Evolutionary conservation across 1,140 invertebrate species (phyloP).

Genomic region (Dendrolimus punctatus): DNA sequence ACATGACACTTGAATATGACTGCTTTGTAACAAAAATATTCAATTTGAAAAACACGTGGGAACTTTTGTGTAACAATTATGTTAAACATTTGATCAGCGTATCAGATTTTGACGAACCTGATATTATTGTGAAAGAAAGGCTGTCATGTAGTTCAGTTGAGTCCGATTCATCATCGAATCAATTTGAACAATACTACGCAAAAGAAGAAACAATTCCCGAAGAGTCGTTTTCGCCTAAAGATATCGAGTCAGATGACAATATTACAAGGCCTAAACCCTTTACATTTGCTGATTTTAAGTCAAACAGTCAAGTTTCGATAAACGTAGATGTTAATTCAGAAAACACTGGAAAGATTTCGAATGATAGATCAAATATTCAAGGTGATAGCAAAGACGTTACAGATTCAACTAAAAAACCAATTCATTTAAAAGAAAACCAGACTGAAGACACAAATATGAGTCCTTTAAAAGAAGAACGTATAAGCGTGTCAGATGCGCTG

Average conservation of each 20-base stretch:
- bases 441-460: slow-evolving; percentile 17
- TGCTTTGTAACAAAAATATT: slow-evolving; percentile 73
- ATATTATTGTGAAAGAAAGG: slow-evolving; percentile 42
- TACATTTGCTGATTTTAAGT: slow-evolving; percentile 67
- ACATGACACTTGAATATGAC: slow-evolving; percentile 71
- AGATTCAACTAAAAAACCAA: too few relatives aligned
- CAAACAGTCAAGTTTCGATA: slow-evolving; percentile 25
- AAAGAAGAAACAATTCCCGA: slow-evolving; percentile 19
- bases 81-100: slow-evolving; percentile 54
- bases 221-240: not conserved
- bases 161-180: slow-evolving; percentile 65
- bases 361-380: too few relatives aligned
- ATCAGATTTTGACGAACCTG: slow-evolving; percentile 58
- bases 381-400: too few relatives aligned
- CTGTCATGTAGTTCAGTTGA: slow-evolving; percentile 58
- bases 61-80: slow-evolving; percentile 72
- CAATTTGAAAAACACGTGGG: slow-evolving; percentile 74
- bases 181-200: slow-evolving; percentile 63
- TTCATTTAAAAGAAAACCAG: slow-evolving; percentile 1
- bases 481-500: slow-evolving; percentile 16
- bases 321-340: slow-evolving; percentile 11
- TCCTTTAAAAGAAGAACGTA: slow-evolving; percentile 31
- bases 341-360: not conserved
- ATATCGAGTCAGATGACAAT: slow-evolving; percentile 18
- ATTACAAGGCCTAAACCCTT: slow-evolving; percentile 59